Evolutionary conservation across 2,797 vertebrate genomes (phyloP).

Genomic region (Sebastiscus albofasciatus): DNA sequence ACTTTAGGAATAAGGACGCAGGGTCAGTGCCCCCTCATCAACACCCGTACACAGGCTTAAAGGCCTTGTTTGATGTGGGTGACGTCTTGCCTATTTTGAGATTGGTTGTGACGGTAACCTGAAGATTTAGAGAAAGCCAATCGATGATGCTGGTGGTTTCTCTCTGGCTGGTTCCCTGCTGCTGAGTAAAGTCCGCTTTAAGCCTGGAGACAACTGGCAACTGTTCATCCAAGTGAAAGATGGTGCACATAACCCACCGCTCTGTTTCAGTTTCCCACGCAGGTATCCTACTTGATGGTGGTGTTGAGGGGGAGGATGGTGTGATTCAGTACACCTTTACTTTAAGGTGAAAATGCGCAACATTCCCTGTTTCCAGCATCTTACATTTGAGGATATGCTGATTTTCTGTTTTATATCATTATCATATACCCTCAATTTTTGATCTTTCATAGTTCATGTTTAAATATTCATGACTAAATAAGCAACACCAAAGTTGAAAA

Average conservation of each 20-base stretch:
- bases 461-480: not conserved
- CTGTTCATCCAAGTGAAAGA: slow-evolving; percentile 38
- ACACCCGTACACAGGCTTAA: not conserved
- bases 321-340: not conserved
- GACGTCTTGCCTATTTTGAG: not conserved
- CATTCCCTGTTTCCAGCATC: not conserved
- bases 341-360: not conserved
- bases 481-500: not conserved
- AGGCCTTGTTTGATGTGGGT: not conserved
- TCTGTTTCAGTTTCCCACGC: slow-evolving; percentile 19
- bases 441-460: not conserved
- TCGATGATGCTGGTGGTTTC: slow-evolving; percentile 18
- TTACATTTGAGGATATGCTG: not conserved
- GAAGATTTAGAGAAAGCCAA: not conserved
- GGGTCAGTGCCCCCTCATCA: not conserved
- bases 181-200: slow-evolving; percentile 35
- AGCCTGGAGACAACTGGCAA: slow-evolving; percentile 44
- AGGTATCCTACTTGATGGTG: slow-evolving; percentile 32
- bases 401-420: not conserved
- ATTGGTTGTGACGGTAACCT: slow-evolving; percentile 17
- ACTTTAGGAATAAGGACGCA: not conserved
- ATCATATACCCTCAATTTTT: not conserved
- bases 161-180: slow-evolving; percentile 23
- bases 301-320: slow-evolving; percentile 8
- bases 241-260: slow-evolving; percentile 3